These are phyloP conservation scores for Carettochelys insculpta DNA, from an alignment of 2,113 vertebrate genomes.

Conservation along the genomic window DNA sequence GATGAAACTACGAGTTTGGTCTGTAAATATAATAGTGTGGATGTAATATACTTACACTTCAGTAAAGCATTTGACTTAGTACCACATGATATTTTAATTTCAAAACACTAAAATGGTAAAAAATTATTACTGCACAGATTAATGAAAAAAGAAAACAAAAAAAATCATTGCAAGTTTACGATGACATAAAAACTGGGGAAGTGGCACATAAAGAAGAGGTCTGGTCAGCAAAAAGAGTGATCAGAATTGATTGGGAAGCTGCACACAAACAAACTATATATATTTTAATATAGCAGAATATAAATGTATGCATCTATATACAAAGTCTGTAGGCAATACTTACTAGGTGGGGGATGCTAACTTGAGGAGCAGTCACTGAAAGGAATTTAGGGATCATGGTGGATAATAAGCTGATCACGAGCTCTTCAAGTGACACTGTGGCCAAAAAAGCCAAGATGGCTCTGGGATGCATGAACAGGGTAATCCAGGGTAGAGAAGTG, in stretches of 20 bases:
- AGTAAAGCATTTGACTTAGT: neutral
- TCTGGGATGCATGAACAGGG: neutral
- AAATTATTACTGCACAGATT: too few relatives aligned
- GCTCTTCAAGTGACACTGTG: neutral
- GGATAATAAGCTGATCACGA: neutral
- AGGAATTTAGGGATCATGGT: too few relatives aligned
- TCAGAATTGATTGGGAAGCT: neutral
- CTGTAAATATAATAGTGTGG: neutral
- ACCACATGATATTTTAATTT: neutral
- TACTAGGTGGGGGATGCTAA: neutral
- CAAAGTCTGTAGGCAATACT: neutral
- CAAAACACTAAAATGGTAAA: too few relatives aligned
- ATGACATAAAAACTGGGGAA: neutral
- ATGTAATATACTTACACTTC: neutral
- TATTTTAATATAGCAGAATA: neutral
- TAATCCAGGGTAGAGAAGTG: neutral
- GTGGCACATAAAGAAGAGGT: neutral
- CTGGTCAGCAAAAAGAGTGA: neutral
- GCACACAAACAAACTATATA: neutral
- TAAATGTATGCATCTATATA: neutral
- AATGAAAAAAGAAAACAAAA: neutral
- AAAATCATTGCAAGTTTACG: neutral
- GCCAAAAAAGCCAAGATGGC: neutral
- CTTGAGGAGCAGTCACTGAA: too few relatives aligned
- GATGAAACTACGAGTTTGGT: neutral